These are phyloP conservation scores for Phytoseiulus persimilis DNA, from an alignment of 2,888 invertebrate species.

Conservation along the genomic window DNA sequence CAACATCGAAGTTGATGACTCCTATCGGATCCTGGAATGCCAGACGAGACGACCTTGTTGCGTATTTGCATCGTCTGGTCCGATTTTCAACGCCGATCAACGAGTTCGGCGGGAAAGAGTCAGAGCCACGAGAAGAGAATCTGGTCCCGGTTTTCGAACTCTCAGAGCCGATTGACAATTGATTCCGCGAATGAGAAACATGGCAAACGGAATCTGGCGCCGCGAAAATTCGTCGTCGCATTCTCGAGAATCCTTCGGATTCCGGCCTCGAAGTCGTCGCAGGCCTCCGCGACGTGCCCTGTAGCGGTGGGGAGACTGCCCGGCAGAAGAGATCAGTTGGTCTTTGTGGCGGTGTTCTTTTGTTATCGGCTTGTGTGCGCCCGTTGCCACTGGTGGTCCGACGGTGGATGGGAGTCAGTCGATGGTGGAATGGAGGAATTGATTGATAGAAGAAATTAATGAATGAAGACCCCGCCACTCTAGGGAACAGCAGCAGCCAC, in stretches of 20 bases:
- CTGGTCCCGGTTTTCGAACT: no score
- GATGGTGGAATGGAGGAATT: neutral
- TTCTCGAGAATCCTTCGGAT: neutral
- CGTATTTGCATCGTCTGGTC: no score
- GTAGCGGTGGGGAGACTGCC: neutral
- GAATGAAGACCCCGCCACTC: slow-evolving; percentile 5
- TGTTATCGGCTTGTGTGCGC: neutral
- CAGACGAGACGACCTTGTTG: no score
- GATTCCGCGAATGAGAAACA: no score
- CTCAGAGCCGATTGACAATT: no score
- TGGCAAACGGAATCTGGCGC: no score
- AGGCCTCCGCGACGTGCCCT: neutral
- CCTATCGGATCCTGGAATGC: no score
- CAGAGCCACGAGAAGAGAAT: no score
- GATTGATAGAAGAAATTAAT: slow-evolving; percentile 5
- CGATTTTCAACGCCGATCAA: no score
- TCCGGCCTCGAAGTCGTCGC: neutral
- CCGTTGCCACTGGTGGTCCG: neutral
- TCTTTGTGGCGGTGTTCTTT: neutral
- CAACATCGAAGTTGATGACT: no score
- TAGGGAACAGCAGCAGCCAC: neutral
- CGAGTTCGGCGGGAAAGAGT: no score
- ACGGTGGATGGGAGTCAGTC: neutral
- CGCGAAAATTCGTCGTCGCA: no score
- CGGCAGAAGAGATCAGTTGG: neutral